These are phyloP conservation scores for Antheraea mylitta DNA, from an alignment of 1,140 invertebrate species.

Conservation along the genomic window DNA sequence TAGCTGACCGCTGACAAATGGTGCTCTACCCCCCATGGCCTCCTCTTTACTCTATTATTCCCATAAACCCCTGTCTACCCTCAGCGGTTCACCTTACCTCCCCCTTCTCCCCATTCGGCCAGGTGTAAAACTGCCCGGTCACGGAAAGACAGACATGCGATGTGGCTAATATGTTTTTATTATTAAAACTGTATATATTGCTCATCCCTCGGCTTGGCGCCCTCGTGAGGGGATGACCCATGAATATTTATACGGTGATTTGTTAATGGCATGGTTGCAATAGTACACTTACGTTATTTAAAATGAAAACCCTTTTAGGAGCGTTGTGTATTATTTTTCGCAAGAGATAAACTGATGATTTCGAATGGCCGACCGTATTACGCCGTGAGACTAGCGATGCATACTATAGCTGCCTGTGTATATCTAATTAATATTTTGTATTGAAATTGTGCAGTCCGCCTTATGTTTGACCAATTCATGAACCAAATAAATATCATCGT, in stretches of 20 bases:
- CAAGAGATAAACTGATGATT: too few relatives aligned
- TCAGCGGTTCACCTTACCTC: conserved; percentile 26
- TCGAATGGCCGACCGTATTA: too few relatives aligned
- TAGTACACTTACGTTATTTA: conserved; percentile 6
- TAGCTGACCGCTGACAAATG: conserved; percentile 71
- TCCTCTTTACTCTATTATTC: conserved; percentile 53
- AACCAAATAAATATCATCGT: too few relatives aligned
- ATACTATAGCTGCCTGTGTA: too few relatives aligned
- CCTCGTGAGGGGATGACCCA: conserved; percentile 49
- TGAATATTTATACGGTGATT: conserved; percentile 72
- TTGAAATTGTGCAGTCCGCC: too few relatives aligned
- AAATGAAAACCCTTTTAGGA: not conserved
- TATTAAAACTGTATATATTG: conserved; percentile 68
- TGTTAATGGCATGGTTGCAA: conserved; percentile 46
- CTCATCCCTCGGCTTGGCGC: conserved; percentile 43
- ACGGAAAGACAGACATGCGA: conserved; percentile 75
- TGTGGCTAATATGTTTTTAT: conserved; percentile 77
- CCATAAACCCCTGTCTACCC: conserved; percentile 46
- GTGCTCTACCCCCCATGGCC: conserved; percentile 48
- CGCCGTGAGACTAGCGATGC: too few relatives aligned
- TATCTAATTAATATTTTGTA: too few relatives aligned
- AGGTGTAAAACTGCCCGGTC: conserved; percentile 76
- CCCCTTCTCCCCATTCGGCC: conserved; percentile 54
- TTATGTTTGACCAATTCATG: too few relatives aligned
- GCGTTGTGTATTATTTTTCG: too few relatives aligned